Evolutionary conservation across 2,888 invertebrate genomes (phyloP).

Genomic region (Phalangium opilio): DNA sequence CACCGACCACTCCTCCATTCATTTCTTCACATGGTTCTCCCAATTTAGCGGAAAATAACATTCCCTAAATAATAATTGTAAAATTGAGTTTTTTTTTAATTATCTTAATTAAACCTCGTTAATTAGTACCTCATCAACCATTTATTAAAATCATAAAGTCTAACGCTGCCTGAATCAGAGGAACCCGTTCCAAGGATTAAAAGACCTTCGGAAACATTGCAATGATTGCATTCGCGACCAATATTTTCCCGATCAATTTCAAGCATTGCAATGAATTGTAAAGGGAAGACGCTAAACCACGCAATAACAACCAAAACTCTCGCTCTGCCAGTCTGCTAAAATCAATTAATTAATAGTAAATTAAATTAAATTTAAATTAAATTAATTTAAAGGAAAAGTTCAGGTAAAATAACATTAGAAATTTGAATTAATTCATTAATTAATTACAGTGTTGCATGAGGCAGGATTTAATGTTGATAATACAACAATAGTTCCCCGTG

Average conservation of each 20-base stretch:
- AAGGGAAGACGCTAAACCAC: constrained; percentile 5
- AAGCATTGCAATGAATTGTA: constrained; percentile 6
- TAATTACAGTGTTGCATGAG: background rate
- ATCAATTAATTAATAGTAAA: no score
- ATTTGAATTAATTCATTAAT: no score
- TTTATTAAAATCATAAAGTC: constrained; percentile 7
- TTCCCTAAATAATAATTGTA: background rate
- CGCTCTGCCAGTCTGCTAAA: background rate
- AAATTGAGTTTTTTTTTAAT: no score
- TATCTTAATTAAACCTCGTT: no score
- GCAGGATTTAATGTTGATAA: constrained; percentile 2
- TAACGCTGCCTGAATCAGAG: constrained; percentile 3
- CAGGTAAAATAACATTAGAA: no score
- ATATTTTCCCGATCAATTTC: constrained; percentile 5
- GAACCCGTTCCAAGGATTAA: constrained; percentile 6
- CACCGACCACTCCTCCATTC: constrained; percentile 4
- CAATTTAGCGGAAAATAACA: constrained; percentile 8
- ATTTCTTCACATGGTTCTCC: constrained; percentile 7
- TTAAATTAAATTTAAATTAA: no score
- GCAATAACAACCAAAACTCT: constrained; percentile 7
- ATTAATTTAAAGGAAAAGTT: no score
- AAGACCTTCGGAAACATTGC: constrained; percentile 8
- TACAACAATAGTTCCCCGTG: constrained; percentile 4
- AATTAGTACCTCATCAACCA: constrained; percentile 2
- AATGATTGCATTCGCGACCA: constrained; percentile 6